Evolutionary conservation across 2,113 vertebrate species (phyloP), one percentile per base, ranked within the genome.

Genomic region (Polypterus senegalus): DNA sequence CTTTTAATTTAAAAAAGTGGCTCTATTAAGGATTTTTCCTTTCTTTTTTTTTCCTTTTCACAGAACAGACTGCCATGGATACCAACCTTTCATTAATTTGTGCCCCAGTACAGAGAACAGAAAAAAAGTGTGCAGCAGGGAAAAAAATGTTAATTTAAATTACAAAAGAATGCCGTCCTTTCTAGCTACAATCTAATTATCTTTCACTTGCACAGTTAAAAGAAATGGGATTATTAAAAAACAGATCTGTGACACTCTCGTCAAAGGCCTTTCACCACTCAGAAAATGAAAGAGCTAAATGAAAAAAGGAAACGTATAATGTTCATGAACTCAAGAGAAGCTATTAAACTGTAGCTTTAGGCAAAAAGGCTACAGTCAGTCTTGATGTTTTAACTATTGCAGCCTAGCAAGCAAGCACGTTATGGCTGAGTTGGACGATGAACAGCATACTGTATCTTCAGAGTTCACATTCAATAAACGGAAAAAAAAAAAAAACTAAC

Each of bases 321-420:
- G 73, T 76, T 80, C 74, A 86, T 83, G 81, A 86, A 81, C 73
- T 81, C 67, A 71, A 79, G 69, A 73, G 76, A 69, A 79, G 75
- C 84, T 80, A 85, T 85, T 86, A 84, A 86, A 81, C 77, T 80
- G 78, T 73, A 80, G 84, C 84, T 89, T 78, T 72, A 81, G 84
- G 81, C 82, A 76, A 87, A 78, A 79, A 74, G 75, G 76, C 79
- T 73, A 78, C 70, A 77, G 75, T 71, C 66, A 48, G 77, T 80
- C 80, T 80, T 84, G 82, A 86, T 83, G 81, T 86, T 85, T 83
- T 79, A 85, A 84, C 81, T 75, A 84, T 81, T 78, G 74, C 68
- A 77, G 59, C 7, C 52, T 60, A 47, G 46, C 59, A 48, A 47
- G 46, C 59, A 4, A n/a, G n/a, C 56, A 57, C 9, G 46, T 6